A percentile compares a stretch with the other conserved stretches of the same genome.
phyloP scores from a whole-genome alignment of 1,140 invertebrate species.

The Ostrea denselamellosa region DNA sequence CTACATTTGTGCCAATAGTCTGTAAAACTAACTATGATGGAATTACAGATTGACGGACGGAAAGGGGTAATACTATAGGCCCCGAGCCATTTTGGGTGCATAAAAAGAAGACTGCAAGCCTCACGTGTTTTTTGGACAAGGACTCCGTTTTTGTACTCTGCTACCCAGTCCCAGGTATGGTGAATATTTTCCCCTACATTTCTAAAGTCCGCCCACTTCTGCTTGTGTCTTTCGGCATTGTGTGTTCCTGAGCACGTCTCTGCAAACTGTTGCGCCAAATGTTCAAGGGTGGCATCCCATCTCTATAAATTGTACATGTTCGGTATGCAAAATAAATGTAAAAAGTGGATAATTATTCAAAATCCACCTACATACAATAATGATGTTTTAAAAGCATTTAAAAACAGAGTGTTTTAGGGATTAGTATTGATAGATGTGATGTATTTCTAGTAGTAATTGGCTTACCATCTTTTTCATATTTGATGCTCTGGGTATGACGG shows the following conservation, averaged over 20 bases:
- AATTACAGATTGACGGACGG: no score
- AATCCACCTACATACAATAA: no score
- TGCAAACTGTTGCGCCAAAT: neutral
- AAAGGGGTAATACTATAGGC: no score
- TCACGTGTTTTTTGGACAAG: constrained; percentile 13
- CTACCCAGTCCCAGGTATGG: constrained; percentile 19
- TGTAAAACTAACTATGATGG: no score
- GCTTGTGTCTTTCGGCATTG: constrained; percentile 11
- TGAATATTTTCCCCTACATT: constrained; percentile 17
- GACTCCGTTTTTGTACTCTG: neutral
- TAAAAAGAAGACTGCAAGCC: neutral
- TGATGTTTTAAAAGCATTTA: no score
- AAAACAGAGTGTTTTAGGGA: no score
- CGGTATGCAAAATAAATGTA: no score
- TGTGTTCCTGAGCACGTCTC: constrained; percentile 17
- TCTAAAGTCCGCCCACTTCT: neutral
- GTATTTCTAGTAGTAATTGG: neutral
- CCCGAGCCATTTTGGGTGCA: no score
- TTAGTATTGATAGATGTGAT: no score
- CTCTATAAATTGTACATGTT: neutral
- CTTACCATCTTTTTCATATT: constrained; percentile 26
- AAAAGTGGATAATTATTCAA: no score
- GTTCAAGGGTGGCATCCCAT: neutral
- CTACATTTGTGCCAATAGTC: no score
- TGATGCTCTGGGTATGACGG: neutral